Percentiles rank a stretch among this genome's conserved stretches.
These are phyloP conservation scores for Styela clava DNA, from an alignment of 23 tunicate genomes.

Conservation along the genomic window DNA sequence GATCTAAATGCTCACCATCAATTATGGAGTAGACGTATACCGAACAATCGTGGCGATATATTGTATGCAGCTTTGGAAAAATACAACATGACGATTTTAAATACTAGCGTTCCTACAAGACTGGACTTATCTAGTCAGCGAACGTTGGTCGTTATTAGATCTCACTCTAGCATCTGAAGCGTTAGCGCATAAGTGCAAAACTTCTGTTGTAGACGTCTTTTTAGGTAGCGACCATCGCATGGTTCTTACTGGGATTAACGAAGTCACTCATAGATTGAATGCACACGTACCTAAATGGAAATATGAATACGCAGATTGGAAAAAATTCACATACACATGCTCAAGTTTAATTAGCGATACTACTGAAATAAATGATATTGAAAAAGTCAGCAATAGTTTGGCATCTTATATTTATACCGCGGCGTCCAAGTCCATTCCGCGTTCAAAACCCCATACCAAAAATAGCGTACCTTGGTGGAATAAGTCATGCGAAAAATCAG, in stretches of 20 bases:
- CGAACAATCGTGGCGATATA: background rate
- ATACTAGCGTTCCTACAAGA: background rate
- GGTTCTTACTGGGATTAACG: background rate
- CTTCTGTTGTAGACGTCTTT: background rate
- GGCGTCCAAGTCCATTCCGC: background rate
- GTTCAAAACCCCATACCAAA: background rate
- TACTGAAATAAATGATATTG: background rate
- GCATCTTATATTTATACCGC: background rate
- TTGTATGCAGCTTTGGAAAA: background rate
- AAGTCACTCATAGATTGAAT: background rate
- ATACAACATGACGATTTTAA: background rate
- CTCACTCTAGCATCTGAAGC: conserved; percentile 5
- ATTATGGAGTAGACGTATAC: background rate
- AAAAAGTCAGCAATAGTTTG: background rate
- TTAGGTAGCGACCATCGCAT: conserved; percentile 10
- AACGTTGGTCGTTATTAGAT: background rate
- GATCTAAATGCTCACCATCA: conserved; percentile 5
- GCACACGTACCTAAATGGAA: background rate
- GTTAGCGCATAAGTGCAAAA: background rate
- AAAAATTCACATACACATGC: no score
- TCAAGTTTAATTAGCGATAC: no score
- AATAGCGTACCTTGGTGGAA: background rate
- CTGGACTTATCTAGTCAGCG: background rate
- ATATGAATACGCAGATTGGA: background rate
- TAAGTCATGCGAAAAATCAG: background rate